phyloP scores from a whole-genome alignment of 2,113 vertebrate genomes.

The Ia io region DNA sequence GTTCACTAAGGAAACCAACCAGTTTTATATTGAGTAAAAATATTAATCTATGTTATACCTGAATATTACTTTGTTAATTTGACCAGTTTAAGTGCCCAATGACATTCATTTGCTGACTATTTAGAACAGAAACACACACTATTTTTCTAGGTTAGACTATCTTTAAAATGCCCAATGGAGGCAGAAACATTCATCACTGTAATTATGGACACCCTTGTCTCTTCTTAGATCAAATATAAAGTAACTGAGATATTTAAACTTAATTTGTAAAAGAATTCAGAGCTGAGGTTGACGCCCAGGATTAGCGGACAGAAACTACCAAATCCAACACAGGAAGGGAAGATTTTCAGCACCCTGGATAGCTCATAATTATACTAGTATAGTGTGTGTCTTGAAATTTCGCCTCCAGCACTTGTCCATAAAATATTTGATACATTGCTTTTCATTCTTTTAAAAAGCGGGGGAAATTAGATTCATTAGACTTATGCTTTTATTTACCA shows the following conservation, averaged over 20 bases:
- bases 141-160: neutral
- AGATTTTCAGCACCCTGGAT: constrained; percentile 74
- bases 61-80: neutral
- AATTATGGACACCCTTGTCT: neutral
- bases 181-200: neutral
- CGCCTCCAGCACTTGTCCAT: neutral
- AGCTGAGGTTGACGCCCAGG: neutral
- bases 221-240: neutral
- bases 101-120: neutral
- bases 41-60: neutral
- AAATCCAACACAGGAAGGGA: neutral
- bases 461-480: neutral
- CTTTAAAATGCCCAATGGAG: neutral
- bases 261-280: constrained; percentile 42
- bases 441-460: neutral
- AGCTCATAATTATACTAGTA: constrained; percentile 22
- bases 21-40: neutral
- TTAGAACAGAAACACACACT: neutral
- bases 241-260: constrained; percentile 7
- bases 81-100: neutral
- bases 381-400: neutral
- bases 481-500: neutral
- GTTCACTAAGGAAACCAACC: neutral
- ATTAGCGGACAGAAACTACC: neutral
- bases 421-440: constrained; percentile 15